Evolutionary conservation across 2,113 vertebrate genomes (phyloP), one percentile per base, ranked within the genome.

Genomic region (Arenaria interpres): DNA sequence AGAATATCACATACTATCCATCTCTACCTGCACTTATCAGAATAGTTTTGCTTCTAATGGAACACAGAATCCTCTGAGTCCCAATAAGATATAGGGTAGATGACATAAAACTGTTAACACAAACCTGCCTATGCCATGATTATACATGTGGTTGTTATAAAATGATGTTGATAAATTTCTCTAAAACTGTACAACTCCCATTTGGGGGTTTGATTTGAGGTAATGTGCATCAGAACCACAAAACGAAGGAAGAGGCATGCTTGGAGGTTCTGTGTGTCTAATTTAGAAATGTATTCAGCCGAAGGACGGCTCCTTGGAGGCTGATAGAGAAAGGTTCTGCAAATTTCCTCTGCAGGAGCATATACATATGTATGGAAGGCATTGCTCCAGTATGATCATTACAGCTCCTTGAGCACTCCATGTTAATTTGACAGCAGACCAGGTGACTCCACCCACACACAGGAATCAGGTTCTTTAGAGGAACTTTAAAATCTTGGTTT

Each of bases 201-300:
- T 92, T 83, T 87, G 63, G n/a, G 69, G 33, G 21, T 23, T 93
- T 95, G 79, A 43, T 85, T 97, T 96, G 76, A 90, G 79, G 67
- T 78, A 92, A 94, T 13, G 0, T 88, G 80, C 72, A 80, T 72
- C 64, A 91, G 76, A 95, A 85, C 85, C 69, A 88, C 73, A 86
- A 78, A 90, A 87, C 0, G 12, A 89, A 94, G 91, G 50, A 80
- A 79, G 37, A 82, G 27, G 46, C 39, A 19, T n/a, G 43, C 33
- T 50, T 95, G 69, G 53, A 93, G 75, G 73, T 94, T 87, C 54
- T 66, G 66, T 17, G 33, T 60, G 76, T 77, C 54, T 94, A 62
- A 83, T 86, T 95, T 54, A 66, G 71, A 57, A 77, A 88, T 48
- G 4, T 54, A 64, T 81, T 92, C 84, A 93, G 56, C 57, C 6